Conservation (phyloP, 1,140 invertebrate species). For the Drosophila parvula region DNA sequence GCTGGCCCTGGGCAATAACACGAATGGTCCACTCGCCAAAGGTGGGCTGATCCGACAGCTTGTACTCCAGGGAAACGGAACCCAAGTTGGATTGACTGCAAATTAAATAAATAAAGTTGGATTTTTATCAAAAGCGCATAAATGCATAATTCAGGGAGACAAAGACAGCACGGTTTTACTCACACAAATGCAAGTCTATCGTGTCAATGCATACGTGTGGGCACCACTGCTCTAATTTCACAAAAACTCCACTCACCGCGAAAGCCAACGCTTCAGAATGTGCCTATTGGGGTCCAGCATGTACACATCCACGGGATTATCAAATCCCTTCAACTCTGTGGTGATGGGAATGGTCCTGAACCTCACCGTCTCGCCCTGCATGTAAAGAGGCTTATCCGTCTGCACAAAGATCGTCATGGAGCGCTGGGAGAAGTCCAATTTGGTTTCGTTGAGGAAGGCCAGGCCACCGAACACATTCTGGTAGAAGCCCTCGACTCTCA, state of each 20-base stretch:
- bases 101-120: not conserved
- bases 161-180: no score
- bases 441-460: slow-evolving; percentile 93
- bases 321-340: slow-evolving; percentile 93
- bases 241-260: slow-evolving; percentile 80
- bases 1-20: slow-evolving; percentile 94
- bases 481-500: slow-evolving; percentile 95
- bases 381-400: slow-evolving; percentile 97
- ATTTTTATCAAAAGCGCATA: no score
- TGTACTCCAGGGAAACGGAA: slow-evolving; percentile 95
- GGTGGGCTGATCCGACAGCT: slow-evolving; percentile 94
- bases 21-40: slow-evolving; percentile 96
- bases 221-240: not conserved
- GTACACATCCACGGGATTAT: slow-evolving; percentile 94
- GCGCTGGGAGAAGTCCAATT: slow-evolving; percentile 91
- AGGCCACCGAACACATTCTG: slow-evolving; percentile 92
- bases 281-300: slow-evolving; percentile 94
- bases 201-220: no score
- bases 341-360: slow-evolving; percentile 96
- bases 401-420: slow-evolving; percentile 98
- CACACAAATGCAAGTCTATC: no score
- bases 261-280: slow-evolving; percentile 95
- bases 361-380: slow-evolving; percentile 94
- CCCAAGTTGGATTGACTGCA: slow-evolving; percentile 91
- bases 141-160: no score